These are phyloP conservation scores for Spilogale gracilis DNA, from an alignment of 2,113 vertebrate genomes.

Conservation along the genomic window DNA sequence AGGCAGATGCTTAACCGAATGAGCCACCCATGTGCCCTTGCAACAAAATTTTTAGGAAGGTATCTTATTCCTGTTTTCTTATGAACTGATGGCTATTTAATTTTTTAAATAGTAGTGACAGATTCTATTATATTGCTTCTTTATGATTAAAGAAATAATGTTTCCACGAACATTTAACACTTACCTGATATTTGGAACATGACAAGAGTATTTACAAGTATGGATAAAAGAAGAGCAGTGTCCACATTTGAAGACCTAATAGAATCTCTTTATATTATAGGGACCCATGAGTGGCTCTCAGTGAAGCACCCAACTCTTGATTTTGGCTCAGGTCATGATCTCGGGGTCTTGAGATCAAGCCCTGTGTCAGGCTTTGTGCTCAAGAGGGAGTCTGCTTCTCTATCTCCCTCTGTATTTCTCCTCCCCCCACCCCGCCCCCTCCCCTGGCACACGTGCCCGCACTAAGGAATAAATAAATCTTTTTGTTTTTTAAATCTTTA, in stretches of 20 bases:
- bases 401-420: not conserved
- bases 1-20: too few species aligned
- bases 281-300: not conserved
- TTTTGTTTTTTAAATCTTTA: too few species aligned
- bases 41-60: not conserved
- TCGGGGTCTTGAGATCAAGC: not conserved
- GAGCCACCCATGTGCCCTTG: too few species aligned
- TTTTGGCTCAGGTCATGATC: not conserved
- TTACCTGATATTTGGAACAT: not conserved
- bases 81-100: not conserved
- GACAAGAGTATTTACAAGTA: conserved; percentile 40
- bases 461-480: not conserved
- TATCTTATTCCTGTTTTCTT: not conserved
- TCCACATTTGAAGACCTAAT: not conserved
- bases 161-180: conserved; percentile 17
- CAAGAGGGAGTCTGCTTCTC: not conserved
- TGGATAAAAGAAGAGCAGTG: conserved; percentile 2
- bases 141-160: conserved; percentile 16
- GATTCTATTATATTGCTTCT: not conserved
- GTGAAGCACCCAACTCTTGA: not conserved
- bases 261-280: not conserved
- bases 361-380: not conserved
- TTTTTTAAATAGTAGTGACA: not conserved
- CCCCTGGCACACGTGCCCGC: accelerated
- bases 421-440: too few species aligned